Evolutionary conservation across 1,140 invertebrate genomes (phyloP), one percentile per base, ranked within the genome.

Genomic region (Drosophila fuyamai): DNA sequence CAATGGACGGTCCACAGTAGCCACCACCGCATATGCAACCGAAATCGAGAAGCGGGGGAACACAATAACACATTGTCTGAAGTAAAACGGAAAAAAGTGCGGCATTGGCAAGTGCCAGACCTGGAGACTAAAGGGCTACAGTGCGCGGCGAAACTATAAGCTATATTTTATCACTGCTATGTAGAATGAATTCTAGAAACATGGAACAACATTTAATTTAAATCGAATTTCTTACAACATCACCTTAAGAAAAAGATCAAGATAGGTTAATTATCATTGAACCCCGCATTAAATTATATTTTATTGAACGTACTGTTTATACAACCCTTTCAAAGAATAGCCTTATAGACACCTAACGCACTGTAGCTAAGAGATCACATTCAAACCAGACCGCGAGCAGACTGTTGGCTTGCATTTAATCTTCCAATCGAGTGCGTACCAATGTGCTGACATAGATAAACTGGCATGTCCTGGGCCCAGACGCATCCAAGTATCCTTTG

Each of bases 341-440:
- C 38, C 50, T 44, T 55, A 55, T 10, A 14, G 13, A 27, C 9
- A 10, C 9, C 1, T 13, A 1, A 38, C 18, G 67, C 68, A 72
- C 66, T 72, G 66, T 18, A 36, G 9, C 4, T 14, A 12, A 66
- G 40, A 46, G 65, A 68, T 66, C 65, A 53, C 44, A 50, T 43
- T 23, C 27, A n/a, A 27, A 16, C 41, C 62, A 68, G 65, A 38
- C 63, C 66, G 14, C 51, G 40, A 71, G 56, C 51, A 66, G 59
- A 55, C 36, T 50, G 65, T 55, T 48, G 57, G 63, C 56, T 76
- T 84, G 84, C 85, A 90, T 89, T 89, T 89, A 89, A 89, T 89
- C 84, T 89, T 89, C 84, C 84, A 89, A 89, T 89, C 89, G 84
- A 89, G 84, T 89, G 84, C 84, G 80, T 89, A 72, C 77, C 67